These are phyloP conservation scores for Halotydeus destructor DNA, from an alignment of 1,140 invertebrate species.

Conservation along the genomic window DNA sequence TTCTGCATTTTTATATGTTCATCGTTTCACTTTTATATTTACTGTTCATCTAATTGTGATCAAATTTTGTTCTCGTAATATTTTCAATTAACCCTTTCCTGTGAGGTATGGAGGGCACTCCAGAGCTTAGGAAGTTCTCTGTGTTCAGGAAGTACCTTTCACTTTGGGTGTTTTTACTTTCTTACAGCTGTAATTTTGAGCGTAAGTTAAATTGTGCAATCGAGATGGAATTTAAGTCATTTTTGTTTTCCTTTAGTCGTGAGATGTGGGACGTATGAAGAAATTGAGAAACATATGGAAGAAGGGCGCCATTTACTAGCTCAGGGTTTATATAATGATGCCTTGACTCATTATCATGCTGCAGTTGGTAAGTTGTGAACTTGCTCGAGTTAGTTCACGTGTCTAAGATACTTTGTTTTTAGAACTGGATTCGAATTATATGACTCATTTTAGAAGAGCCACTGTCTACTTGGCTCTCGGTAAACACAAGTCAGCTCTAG, in stretches of 20 bases:
- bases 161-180: too few species aligned
- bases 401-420: conserved; percentile 1
- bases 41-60: too few species aligned
- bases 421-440: conserved; percentile 42
- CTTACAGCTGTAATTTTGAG: too few species aligned
- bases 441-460: conserved; percentile 81
- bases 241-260: neutral
- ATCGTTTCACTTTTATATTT: too few species aligned
- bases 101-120: too few species aligned
- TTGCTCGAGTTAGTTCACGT: conserved; percentile 7
- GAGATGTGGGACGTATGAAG: conserved; percentile 22
- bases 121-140: too few species aligned
- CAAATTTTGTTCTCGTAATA: too few species aligned
- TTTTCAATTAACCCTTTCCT: too few species aligned
- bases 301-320: conserved; percentile 72
- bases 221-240: neutral
- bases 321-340: conserved; percentile 80
- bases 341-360: conserved; percentile 88
- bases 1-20: too few species aligned
- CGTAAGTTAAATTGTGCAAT: neutral
- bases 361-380: conserved; percentile 58
- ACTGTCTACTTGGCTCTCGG: conserved; percentile 90
- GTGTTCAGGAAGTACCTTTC: too few species aligned
- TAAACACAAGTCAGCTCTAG: conserved; percentile 79
- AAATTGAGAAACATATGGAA: conserved; percentile 79